Conservation (phyloP, 2,797 vertebrate species). For the Sphenodon punctatus region DNA sequence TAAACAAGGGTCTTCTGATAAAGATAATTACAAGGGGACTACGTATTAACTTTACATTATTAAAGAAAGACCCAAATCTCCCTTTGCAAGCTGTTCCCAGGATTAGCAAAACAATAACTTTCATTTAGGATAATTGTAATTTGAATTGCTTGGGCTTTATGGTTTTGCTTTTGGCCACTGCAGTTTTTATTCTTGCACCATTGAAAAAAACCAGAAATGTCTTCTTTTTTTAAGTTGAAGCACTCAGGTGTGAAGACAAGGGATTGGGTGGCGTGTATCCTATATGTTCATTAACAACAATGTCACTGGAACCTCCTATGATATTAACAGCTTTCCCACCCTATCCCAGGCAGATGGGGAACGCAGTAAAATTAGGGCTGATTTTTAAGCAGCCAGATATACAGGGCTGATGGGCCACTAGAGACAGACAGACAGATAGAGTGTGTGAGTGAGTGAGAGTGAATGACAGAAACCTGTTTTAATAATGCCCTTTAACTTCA, state of each 20-base stretch:
- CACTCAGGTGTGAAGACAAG: constrained; percentile 22
- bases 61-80: constrained; percentile 83
- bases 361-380: not conserved
- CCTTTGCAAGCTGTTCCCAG: constrained; percentile 77
- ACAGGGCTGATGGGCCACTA: not conserved
- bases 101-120: constrained; percentile 84
- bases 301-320: not conserved
- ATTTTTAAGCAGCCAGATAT: not conserved
- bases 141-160: constrained; percentile 56
- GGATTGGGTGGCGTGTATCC: not conserved
- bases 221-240: not conserved
- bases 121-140: constrained; percentile 80
- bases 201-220: not conserved
- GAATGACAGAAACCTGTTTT: too few relatives aligned
- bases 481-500: too few relatives aligned
- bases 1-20: constrained; percentile 77
- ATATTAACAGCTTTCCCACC: not conserved
- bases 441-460: too few relatives aligned
- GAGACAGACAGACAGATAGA: too few relatives aligned
- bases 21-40: constrained; percentile 82
- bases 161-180: constrained; percentile 43
- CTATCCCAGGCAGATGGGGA: not conserved
- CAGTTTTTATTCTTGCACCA: constrained; percentile 25
- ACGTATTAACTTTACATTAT: constrained; percentile 81
- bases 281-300: not conserved